phyloP scores from a whole-genome alignment of 35 echinoderm and acorn worm species.

The Heliocidaris tuberculata region DNA sequence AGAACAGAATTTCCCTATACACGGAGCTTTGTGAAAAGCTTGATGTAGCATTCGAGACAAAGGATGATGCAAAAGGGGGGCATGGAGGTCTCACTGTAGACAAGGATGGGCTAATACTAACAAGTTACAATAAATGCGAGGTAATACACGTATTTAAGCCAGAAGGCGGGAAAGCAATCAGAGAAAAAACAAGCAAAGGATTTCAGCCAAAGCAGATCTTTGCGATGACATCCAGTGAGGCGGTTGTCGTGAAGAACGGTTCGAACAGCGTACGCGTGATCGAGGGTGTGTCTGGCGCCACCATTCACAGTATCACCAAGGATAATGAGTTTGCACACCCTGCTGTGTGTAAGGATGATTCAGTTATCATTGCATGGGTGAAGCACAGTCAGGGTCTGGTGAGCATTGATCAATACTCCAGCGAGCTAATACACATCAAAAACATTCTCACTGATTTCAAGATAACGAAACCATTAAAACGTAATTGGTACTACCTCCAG shows the following conservation, averaged over 20 bases:
- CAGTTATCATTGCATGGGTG: slow-evolving; percentile 17
- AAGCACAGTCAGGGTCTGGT: not conserved
- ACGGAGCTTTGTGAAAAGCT: not conserved
- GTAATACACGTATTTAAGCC: not conserved
- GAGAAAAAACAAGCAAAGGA: not conserved
- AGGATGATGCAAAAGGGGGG: not conserved
- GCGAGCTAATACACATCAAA: not conserved
- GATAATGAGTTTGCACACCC: not conserved
- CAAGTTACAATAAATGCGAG: not conserved
- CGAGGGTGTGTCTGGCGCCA: not conserved
- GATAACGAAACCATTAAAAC: not conserved
- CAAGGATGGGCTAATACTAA: not conserved
- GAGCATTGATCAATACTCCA: not conserved
- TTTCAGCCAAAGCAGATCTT: not conserved
- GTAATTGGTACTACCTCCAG: not conserved
- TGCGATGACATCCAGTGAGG: not conserved
- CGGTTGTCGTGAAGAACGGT: not conserved
- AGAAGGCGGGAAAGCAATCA: not conserved
- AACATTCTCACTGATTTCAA: not conserved
- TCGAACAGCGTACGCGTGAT: not conserved
- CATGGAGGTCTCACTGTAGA: not conserved
- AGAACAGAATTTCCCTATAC: not conserved
- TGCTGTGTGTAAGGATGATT: not conserved
- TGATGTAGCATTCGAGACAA: not conserved
- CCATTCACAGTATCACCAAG: not conserved